Conservation (phyloP, 2,888 invertebrate species). For the Aphidoletes aphidimyza region DNA sequence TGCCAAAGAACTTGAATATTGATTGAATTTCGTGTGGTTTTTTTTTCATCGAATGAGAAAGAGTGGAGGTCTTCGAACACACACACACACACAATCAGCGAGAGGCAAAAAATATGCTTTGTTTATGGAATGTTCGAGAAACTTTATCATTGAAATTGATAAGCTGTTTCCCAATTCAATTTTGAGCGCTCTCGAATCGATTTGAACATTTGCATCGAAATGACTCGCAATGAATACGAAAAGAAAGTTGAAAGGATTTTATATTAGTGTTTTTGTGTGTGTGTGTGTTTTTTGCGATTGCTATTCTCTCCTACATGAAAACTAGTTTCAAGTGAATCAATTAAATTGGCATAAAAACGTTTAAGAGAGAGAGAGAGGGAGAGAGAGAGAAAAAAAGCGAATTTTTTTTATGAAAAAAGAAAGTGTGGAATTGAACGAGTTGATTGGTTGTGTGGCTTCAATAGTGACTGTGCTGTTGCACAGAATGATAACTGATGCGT, state of each 20-base stretch:
- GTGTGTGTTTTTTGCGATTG: not conserved
- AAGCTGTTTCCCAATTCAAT: conserved; percentile 46
- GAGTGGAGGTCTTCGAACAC: not conserved
- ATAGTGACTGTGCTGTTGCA: no score
- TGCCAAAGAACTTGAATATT: conserved; percentile 1
- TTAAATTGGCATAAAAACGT: not conserved
- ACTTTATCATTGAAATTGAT: conserved; percentile 36
- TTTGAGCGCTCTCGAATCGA: not conserved
- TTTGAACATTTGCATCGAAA: not conserved
- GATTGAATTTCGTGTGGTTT: conserved; percentile 14
- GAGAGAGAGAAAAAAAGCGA: not conserved
- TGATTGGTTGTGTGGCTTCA: no score
- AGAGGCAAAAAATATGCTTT: not conserved
- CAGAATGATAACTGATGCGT: no score
- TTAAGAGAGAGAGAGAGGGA: not conserved
- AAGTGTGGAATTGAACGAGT: no score
- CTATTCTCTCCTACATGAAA: not conserved
- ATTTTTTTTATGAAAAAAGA: no score
- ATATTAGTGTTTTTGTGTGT: not conserved
- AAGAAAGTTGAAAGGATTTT: not conserved
- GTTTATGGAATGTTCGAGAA: conserved; percentile 30
- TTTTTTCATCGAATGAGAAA: no score
- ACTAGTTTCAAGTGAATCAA: not conserved
- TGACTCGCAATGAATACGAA: not conserved
- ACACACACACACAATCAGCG: not conserved